phyloP scores from a whole-genome alignment of 2,797 vertebrate genomes.

The Characodon lateralis region DNA sequence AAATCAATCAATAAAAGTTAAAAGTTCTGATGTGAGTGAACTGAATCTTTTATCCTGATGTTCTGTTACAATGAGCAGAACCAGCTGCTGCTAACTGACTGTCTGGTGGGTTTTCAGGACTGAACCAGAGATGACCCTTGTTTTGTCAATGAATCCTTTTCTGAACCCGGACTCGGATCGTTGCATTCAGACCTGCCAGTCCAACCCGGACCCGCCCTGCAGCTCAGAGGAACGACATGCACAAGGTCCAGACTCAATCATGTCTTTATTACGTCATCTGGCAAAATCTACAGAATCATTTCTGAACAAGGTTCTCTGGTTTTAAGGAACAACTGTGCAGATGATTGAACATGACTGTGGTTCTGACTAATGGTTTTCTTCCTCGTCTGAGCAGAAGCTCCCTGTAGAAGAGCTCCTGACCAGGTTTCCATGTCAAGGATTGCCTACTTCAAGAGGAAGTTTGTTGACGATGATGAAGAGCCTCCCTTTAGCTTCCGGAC shows the following conservation, averaged over 20 bases:
- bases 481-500: conserved; percentile 87
- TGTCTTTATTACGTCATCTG: too few relatives aligned
- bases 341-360: too few relatives aligned
- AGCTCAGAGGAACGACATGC: conserved; percentile 54
- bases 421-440: conserved; percentile 90
- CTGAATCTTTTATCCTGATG: too few relatives aligned
- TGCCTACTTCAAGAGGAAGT: conserved; percentile 96
- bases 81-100: conserved; percentile 1
- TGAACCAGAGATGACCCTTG: conserved; percentile 88
- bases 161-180: conserved; percentile 89
- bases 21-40: too few relatives aligned
- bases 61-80: neutral
- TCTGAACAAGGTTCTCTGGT: too few relatives aligned
- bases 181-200: conserved; percentile 80
- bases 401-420: conserved; percentile 88
- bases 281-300: too few relatives aligned
- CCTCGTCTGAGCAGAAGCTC: conserved; percentile 48
- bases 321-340: neutral
- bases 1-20: too few relatives aligned
- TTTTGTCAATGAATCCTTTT: conserved; percentile 95
- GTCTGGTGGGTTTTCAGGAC: conserved; percentile 35
- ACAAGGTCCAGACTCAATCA: conserved; percentile 37
- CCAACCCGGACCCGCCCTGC: conserved; percentile 61
- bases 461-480: conserved; percentile 93
- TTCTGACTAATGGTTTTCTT: neutral